A percentile compares a stretch with the other conserved stretches of the same genome.
Evolutionary conservation across 2,113 vertebrate species (phyloP).

Genomic region (Girardinichthys multiradiatus): DNA sequence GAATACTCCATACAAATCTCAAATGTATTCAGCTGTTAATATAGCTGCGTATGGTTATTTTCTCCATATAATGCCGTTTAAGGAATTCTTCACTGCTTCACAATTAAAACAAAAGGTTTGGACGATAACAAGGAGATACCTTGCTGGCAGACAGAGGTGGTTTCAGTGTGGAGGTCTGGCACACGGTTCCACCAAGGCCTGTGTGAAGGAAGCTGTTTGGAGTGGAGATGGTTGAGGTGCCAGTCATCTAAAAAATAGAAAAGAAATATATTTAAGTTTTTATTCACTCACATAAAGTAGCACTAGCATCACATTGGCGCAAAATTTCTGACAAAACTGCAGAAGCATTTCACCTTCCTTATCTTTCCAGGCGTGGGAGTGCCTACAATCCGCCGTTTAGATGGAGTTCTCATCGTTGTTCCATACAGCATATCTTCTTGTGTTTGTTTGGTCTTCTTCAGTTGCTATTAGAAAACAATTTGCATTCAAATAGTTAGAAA

Average conservation of each 20-base stretch:
- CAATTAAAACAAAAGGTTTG: background rate
- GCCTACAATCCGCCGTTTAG: slow-evolving; percentile 81
- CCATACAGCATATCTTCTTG: slow-evolving; percentile 91
- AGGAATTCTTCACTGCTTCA: too few species aligned
- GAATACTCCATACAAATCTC: too few species aligned
- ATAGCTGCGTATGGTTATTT: too few species aligned
- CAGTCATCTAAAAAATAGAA: slow-evolving; percentile 80
- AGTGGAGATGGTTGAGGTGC: slow-evolving; percentile 74
- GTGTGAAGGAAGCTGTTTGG: slow-evolving; percentile 84
- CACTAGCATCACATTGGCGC: too few species aligned
- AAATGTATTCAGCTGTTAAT: too few species aligned
- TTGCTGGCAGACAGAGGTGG: slow-evolving; percentile 85
- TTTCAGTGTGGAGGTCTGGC: slow-evolving; percentile 79
- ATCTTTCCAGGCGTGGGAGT: slow-evolving; percentile 83
- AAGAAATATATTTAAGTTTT: background rate
- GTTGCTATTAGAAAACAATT: slow-evolving; percentile 79
- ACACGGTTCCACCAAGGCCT: slow-evolving; percentile 73
- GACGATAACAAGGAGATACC: slow-evolving; percentile 70
- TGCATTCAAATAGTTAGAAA: background rate
- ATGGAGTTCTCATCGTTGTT: slow-evolving; percentile 80
- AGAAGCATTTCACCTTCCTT: slow-evolving; percentile 81
- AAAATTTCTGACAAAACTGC: background rate
- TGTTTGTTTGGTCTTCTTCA: slow-evolving; percentile 88
- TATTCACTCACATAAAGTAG: background rate
- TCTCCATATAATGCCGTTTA: too few species aligned